Percentiles rank a stretch among this genome's conserved stretches.
phyloP scores from a whole-genome alignment of 2,113 vertebrate genomes.

The Porphyrio hochstetteri region DNA sequence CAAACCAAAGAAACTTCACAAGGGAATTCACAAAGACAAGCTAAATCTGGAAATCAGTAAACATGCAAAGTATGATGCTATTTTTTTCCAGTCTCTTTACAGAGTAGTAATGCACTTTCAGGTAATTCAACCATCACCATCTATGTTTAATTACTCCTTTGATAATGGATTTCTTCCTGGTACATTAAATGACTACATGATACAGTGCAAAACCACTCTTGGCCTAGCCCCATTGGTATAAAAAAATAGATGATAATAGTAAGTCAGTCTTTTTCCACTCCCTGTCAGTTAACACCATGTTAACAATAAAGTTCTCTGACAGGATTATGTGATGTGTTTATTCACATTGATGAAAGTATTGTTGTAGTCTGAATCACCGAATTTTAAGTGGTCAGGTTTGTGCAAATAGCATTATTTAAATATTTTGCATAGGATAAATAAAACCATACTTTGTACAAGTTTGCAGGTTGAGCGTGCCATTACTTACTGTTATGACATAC shows the following conservation, averaged over 20 bases:
- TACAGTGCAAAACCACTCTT: neutral
- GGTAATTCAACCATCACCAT: neutral
- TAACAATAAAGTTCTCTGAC: neutral
- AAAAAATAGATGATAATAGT: neutral
- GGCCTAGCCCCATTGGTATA: neutral
- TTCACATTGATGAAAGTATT: neutral
- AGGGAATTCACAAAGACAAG: neutral
- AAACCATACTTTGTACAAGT: neutral
- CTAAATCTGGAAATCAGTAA: neutral
- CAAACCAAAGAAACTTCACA: neutral
- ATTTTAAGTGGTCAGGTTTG: neutral
- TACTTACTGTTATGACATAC: neutral
- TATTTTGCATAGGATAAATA: neutral
- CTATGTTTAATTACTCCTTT: slow-evolving; percentile 2
- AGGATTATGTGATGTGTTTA: neutral
- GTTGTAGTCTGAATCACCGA: neutral
- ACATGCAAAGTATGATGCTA: neutral
- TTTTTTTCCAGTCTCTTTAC: neutral
- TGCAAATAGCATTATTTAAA: neutral
- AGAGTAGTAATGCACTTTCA: neutral
- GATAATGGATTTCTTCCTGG: neutral
- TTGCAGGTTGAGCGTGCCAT: neutral
- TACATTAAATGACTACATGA: neutral
- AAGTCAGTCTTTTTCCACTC: neutral
- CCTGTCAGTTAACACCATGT: neutral